These are phyloP conservation scores for Noctua comes DNA, from an alignment of 2,888 invertebrate genomes.

Conservation along the genomic window DNA sequence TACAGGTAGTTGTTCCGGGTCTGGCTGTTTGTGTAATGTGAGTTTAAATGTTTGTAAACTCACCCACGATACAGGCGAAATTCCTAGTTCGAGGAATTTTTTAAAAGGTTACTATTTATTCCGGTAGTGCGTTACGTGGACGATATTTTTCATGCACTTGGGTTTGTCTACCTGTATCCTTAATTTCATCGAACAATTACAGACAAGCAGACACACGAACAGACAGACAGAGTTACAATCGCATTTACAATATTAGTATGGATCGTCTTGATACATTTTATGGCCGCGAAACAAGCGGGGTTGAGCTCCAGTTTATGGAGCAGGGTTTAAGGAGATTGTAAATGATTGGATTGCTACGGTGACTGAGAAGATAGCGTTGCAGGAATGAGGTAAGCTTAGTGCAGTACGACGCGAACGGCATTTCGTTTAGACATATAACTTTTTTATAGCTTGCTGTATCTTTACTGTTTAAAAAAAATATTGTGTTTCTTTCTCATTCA, in stretches of 20 bases:
- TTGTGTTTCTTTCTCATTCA: not conserved
- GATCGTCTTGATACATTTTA: slow-evolving; percentile 70
- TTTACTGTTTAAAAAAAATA: not conserved
- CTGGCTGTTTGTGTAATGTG: not conserved
- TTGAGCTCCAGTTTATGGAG: slow-evolving; percentile 34
- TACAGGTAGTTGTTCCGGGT: too few species aligned
- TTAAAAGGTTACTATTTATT: not conserved
- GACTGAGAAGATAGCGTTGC: slow-evolving; percentile 1
- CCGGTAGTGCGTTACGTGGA: not conserved
- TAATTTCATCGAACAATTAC: not conserved
- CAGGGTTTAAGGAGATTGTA: slow-evolving; percentile 19
- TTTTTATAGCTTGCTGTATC: not conserved
- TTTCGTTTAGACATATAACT: not conserved
- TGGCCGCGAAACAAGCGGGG: slow-evolving; percentile 63
- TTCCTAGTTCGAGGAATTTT: too few species aligned
- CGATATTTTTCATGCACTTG: not conserved
- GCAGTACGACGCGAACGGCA: not conserved
- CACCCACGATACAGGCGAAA: not conserved
- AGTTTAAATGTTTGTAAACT: not conserved
- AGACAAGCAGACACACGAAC: not conserved
- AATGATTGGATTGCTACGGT: slow-evolving; percentile 12
- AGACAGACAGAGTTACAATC: not conserved
- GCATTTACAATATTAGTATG: slow-evolving; percentile 1
- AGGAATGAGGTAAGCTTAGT: not conserved
- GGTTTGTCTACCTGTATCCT: not conserved